Base-by-base conservation (phyloP, 92 coral and sea anemone species). In the Porites lobata region DNA sequence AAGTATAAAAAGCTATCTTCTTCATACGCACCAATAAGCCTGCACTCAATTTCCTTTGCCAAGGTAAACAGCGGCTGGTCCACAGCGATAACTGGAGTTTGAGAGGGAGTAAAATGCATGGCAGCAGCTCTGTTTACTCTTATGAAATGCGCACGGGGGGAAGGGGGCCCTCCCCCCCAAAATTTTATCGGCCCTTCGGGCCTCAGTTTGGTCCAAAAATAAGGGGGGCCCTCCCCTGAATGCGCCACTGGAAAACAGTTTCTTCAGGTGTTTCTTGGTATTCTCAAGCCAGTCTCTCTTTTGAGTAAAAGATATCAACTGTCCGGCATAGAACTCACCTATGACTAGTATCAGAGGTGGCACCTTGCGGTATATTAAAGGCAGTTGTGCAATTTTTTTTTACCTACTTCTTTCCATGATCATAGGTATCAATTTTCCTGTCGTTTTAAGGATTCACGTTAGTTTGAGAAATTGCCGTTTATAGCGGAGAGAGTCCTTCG, bases 401-500 rank as follows among this genome's bases (percentile, higher is more conserved):
- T 92, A 83, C 43, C 78, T 18, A 69, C 65, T 18, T 56, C 68
- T 54, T 29, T 29, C 79, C 12, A 20, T 52, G 76, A 54, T 85
- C 90, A 80, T 83, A 78, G 3, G 70, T 61, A 50, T 82, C 59
- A 12, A 66, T 78, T 50, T 53, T 68, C 43, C 96, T 72, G 1
- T 73, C 76, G 0, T 21, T 22, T 12, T 90, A 91, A 26, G 75
- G 15, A 13, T 87, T 68, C 17, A 73, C 86, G 1, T n/a, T 58
- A 29, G 90, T 63, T 1, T 91, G 94, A 72, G 94, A 93, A 63
- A 90, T 90, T 18, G 94, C 96, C 10, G 91, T 93, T 1, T 91
- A 21, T 21, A 21, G 22, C 22, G 94, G 58, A 85, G 86, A 1
- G 96, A 77, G 69, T 77, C 90, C 8, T 88, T 69, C 9, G 92